Evolutionary conservation across 2,888 invertebrate genomes (phyloP).

Genomic region (Itoplectis maculator): DNA sequence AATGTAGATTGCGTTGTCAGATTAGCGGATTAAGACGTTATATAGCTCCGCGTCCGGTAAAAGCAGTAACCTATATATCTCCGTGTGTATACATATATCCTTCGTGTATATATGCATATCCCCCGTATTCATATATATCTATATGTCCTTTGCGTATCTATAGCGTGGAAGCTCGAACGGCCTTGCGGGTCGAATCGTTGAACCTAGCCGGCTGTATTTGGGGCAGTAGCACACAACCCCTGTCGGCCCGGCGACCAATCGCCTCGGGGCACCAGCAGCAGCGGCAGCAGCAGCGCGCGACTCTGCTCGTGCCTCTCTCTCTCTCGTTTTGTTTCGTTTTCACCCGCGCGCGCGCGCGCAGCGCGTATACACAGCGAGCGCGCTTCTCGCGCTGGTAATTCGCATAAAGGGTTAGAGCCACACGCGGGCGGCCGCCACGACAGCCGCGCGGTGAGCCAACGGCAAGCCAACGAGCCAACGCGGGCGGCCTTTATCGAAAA

Average conservation of each 20-base stretch:
- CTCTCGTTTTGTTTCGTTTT: slow-evolving; percentile 28
- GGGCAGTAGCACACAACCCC: slow-evolving; percentile 73
- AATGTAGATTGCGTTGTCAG: slow-evolving; percentile 28
- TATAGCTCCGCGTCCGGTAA: slow-evolving; percentile 4
- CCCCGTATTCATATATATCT: too few species aligned
- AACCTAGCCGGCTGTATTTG: slow-evolving; percentile 70
- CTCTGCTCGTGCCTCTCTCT: slow-evolving; percentile 24
- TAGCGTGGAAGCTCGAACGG: slow-evolving; percentile 49
- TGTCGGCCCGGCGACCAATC: slow-evolving; percentile 67
- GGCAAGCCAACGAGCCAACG: too few species aligned
- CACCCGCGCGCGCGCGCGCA: neutral
- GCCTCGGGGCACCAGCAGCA: slow-evolving; percentile 66
- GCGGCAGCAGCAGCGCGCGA: slow-evolving; percentile 39
- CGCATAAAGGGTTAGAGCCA: slow-evolving; percentile 8
- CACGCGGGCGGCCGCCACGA: neutral
- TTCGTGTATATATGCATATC: too few species aligned
- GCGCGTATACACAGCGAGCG: too few species aligned
- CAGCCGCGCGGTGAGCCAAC: too few species aligned
- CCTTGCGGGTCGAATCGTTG: slow-evolving; percentile 72
- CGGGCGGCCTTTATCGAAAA: slow-evolving; percentile 6
- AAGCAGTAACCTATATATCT: neutral
- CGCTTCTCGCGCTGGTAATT: neutral
- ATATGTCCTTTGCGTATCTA: slow-evolving; percentile 29
- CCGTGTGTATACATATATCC: neutral
- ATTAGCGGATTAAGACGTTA: slow-evolving; percentile 17